Conservation (phyloP, 2,888 invertebrate genomes). For the Drosophila algonquin region DNA sequence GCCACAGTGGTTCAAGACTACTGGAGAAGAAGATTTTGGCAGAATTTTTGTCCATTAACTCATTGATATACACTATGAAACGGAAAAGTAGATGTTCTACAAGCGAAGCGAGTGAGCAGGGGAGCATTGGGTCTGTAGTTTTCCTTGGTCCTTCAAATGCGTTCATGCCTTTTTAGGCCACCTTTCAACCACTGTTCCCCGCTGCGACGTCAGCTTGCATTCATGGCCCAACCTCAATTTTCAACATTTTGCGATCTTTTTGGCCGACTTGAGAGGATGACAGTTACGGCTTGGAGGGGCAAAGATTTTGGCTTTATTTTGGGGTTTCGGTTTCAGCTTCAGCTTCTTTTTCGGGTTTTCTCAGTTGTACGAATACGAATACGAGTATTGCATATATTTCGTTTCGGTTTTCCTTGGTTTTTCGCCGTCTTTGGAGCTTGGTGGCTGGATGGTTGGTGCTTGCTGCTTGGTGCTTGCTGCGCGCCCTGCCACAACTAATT, state of each 20-base stretch:
- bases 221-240: slow-evolving; percentile 59
- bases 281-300: slow-evolving; percentile 5
- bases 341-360: slow-evolving; percentile 23
- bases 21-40: too few relatives aligned
- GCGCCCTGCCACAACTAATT: slow-evolving; percentile 47
- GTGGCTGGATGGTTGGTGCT: too few relatives aligned
- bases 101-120: too few relatives aligned
- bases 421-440: slow-evolving; percentile 27
- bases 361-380: not conserved
- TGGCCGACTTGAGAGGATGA: slow-evolving; percentile 21
- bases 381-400: not conserved
- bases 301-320: slow-evolving; percentile 23
- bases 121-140: too few relatives aligned
- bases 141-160: too few relatives aligned
- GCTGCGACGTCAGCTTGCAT: not conserved
- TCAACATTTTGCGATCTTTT: slow-evolving; percentile 48
- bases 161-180: too few relatives aligned
- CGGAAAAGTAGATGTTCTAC: too few relatives aligned
- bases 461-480: slow-evolving; percentile 12
- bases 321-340: slow-evolving; percentile 23
- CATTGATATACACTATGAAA: too few relatives aligned
- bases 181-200: slow-evolving; percentile 3
- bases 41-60: too few relatives aligned
- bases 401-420: not conserved
- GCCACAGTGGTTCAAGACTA: slow-evolving; percentile 12